These are phyloP conservation scores for Actinia tenebrosa DNA, from an alignment of 64 coral and sea anemone genomes.

Conservation along the genomic window DNA sequence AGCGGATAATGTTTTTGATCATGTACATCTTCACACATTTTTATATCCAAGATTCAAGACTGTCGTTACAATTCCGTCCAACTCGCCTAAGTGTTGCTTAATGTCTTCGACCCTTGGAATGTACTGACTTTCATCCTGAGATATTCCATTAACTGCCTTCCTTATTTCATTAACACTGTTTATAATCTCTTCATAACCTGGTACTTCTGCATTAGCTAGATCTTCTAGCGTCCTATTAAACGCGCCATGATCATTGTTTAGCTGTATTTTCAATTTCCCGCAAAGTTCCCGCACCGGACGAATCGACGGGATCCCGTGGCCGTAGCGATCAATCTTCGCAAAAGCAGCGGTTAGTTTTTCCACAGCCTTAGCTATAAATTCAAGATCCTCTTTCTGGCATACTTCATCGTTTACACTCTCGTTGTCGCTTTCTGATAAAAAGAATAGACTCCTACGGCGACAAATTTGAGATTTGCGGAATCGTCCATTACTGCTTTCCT, in stretches of 20 bases:
- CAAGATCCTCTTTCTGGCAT: slow-evolving; percentile 35
- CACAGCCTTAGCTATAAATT: slow-evolving; percentile 52
- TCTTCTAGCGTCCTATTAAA: slow-evolving; percentile 74
- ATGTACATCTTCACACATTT: background rate
- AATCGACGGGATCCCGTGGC: slow-evolving; percentile 79
- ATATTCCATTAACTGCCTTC: slow-evolving; percentile 54
- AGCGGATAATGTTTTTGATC: no score
- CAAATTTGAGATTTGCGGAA: background rate
- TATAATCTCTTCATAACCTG: slow-evolving; percentile 50
- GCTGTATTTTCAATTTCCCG: slow-evolving; percentile 65
- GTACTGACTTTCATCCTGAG: slow-evolving; percentile 68
- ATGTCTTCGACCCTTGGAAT: slow-evolving; percentile 77
- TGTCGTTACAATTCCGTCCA: slow-evolving; percentile 64
- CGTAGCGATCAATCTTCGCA: slow-evolving; percentile 74
- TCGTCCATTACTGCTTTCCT: slow-evolving; percentile 46
- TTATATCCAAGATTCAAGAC: slow-evolving; percentile 54
- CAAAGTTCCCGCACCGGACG: slow-evolving; percentile 81
- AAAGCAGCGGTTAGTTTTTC: slow-evolving; percentile 70
- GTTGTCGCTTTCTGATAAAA: slow-evolving; percentile 43
- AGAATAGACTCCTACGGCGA: background rate
- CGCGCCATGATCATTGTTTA: slow-evolving; percentile 63
- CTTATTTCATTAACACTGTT: slow-evolving; percentile 39
- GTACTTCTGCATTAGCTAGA: slow-evolving; percentile 31
- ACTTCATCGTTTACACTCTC: slow-evolving; percentile 15
- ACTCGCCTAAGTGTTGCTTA: slow-evolving; percentile 68